Conservation (phyloP, 2,888 invertebrate genomes). For the Agrochola lota region DNA sequence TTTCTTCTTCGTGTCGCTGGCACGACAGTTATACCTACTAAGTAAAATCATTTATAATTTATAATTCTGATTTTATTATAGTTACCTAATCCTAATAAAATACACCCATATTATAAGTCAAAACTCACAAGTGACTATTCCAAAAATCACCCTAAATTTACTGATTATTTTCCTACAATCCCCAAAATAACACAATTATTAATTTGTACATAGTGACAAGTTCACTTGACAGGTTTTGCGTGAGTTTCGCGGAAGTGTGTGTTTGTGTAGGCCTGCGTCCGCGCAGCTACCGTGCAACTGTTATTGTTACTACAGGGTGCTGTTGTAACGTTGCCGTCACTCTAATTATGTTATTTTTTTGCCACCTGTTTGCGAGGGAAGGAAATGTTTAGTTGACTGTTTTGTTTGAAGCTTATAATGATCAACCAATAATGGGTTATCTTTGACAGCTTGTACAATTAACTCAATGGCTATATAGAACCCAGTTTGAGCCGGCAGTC, state of each 20-base stretch:
- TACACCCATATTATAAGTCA: not conserved
- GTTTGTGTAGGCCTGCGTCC: conserved; percentile 60
- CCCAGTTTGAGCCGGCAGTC: too few relatives aligned
- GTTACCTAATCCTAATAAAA: not conserved
- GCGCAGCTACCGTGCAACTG: conserved; percentile 46
- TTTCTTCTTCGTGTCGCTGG: too few relatives aligned
- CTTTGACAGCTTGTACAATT: too few relatives aligned
- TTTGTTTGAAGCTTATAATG: not conserved
- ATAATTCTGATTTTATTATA: not conserved
- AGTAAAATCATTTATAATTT: not conserved
- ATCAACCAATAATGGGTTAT: too few relatives aligned
- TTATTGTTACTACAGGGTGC: conserved; percentile 39
- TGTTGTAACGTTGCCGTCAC: conserved; percentile 36
- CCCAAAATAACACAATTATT: conserved; percentile 50
- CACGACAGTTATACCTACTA: not conserved
- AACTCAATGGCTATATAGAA: too few relatives aligned
- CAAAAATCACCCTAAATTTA: conserved; percentile 9
- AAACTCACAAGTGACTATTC: conserved; percentile 31
- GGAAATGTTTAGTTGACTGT: not conserved
- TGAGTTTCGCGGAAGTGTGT: conserved; percentile 57
- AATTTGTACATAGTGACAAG: conserved; percentile 62
- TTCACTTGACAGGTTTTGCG: conserved; percentile 58
- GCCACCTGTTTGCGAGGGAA: conserved; percentile 28
- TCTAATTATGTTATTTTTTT: conserved; percentile 16
- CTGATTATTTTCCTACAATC: conserved; percentile 18